Conservation (phyloP, 2,888 invertebrate species). For the Lithophane semibrunnea region DNA sequence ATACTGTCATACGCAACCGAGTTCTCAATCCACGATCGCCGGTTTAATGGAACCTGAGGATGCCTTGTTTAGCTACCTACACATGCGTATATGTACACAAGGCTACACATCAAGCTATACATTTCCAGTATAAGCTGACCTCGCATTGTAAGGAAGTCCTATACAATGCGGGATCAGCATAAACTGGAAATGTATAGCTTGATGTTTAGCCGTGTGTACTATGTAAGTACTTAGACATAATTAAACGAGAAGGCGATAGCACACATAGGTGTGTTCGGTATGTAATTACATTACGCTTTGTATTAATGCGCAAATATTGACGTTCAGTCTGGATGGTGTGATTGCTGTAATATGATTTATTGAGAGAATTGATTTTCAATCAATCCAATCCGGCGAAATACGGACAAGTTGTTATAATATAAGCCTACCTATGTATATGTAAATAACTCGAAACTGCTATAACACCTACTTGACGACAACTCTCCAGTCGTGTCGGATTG, state of each 20-base stretch:
- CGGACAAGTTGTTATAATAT: neutral
- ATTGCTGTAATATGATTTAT: constrained; percentile 68
- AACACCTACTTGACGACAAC: neutral
- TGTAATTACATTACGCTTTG: constrained; percentile 72
- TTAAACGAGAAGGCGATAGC: constrained; percentile 60
- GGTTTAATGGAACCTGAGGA: constrained; percentile 72
- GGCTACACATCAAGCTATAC: too few species aligned
- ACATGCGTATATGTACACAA: neutral
- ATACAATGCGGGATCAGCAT: too few species aligned
- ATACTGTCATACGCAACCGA: constrained; percentile 75
- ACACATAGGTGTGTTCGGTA: constrained; percentile 29
- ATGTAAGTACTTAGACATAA: constrained; percentile 61
- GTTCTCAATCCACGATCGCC: constrained; percentile 72
- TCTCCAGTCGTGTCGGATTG: too few species aligned
- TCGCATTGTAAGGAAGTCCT: too few species aligned
- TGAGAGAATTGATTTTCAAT: constrained; percentile 62
- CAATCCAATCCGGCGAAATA: constrained; percentile 19
- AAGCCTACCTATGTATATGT: too few species aligned
- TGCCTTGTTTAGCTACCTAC: constrained; percentile 36
- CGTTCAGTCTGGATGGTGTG: constrained; percentile 64
- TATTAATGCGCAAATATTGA: constrained; percentile 74
- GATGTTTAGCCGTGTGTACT: neutral
- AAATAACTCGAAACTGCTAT: neutral
- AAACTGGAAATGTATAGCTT: too few species aligned
- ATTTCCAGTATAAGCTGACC: too few species aligned